Percentiles rank a stretch among this genome's conserved stretches.
Evolutionary conservation across 23 tunicate genomes (phyloP).

Genomic region (Halocynthia aurantium): DNA sequence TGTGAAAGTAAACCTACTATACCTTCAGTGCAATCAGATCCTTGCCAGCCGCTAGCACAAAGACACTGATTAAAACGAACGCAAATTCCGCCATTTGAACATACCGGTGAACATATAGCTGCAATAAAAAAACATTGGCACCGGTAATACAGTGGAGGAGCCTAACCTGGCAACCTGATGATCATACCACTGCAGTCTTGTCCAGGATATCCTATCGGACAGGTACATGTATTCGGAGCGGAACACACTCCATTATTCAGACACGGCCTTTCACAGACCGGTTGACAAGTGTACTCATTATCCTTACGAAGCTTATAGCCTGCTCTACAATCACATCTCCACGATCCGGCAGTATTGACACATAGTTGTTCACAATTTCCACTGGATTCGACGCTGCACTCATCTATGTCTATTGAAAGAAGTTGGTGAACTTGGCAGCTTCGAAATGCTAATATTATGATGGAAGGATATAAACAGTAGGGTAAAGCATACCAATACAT

Average conservation of each 20-base stretch:
- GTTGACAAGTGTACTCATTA: slow-evolving; percentile 54
- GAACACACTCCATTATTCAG: slow-evolving; percentile 75
- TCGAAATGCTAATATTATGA: not conserved
- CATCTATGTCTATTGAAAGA: not conserved
- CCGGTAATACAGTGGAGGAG: too few relatives aligned
- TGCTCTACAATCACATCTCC: slow-evolving; percentile 68
- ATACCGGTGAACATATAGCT: slow-evolving; percentile 50
- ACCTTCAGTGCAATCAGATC: slow-evolving; percentile 63
- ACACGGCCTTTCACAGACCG: slow-evolving; percentile 51
- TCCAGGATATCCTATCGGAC: slow-evolving; percentile 66
- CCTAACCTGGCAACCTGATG: not conserved
- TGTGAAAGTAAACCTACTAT: not conserved
- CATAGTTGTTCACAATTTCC: slow-evolving; percentile 80
- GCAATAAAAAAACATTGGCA: not conserved
- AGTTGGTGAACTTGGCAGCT: not conserved
- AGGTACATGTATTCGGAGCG: slow-evolving; percentile 58
- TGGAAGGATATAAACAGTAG: not conserved
- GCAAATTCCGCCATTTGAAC: slow-evolving; percentile 82
- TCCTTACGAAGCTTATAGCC: slow-evolving; percentile 55
- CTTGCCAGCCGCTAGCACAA: slow-evolving; percentile 67
- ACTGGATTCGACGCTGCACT: slow-evolving; percentile 41
- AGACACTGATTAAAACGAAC: slow-evolving; percentile 67
- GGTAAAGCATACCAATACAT: slow-evolving; percentile 37
- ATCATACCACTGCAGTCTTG: slow-evolving; percentile 12
- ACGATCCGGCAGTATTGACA: slow-evolving; percentile 68